Base-by-base conservation (phyloP, 2,113 vertebrate species). In the Carollia perspicillata region DNA sequence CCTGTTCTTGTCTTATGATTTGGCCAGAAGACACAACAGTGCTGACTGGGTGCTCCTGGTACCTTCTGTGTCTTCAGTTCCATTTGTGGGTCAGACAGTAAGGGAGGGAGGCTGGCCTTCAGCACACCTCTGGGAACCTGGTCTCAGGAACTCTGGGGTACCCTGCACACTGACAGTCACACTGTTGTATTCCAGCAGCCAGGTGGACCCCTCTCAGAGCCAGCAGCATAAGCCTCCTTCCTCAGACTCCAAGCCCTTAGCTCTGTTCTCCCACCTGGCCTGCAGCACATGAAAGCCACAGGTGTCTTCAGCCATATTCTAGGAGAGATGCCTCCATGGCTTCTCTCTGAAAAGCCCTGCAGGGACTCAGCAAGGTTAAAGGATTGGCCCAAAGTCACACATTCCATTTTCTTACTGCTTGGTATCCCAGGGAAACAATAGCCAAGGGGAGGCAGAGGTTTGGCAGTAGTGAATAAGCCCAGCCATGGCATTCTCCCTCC, bases 1-100 rank as follows among this genome's bases (percentile, higher is more conserved):
- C 97, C 97, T 97, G 53, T 18, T 42, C 63, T 30, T 60, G 97
- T 97, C 97, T 98, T 97, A 98, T 75, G 92, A 97, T 96, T 96
- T 97, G 97, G 96, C 92, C 81, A 96, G 97, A 98, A 97, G 98
- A 98, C 93, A 97, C 51, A 58, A 17, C 51, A 40, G n/a, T 17
- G 35, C 77, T 58, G 78, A 26, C 8, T 37, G 49, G 49, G 49
- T 37, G 22, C n/a, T 75, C 72, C 44, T 88, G 49, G n/a, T 96
- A 79, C 58, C 93, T 94, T 97, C 97, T 97, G 78, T 95, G 47
- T 75, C 86, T 79, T 78, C 1, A 7, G 47, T 79, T 49, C 35
- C 87, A 49, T 87, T 97, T 95, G 94, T 89, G 94, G 84, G 35
- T 71, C 11, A 63, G 33, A 69, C 7, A 16, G 47, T 7, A 20